Conservation (phyloP, 2,888 invertebrate genomes). For the Allygus modestus region DNA sequence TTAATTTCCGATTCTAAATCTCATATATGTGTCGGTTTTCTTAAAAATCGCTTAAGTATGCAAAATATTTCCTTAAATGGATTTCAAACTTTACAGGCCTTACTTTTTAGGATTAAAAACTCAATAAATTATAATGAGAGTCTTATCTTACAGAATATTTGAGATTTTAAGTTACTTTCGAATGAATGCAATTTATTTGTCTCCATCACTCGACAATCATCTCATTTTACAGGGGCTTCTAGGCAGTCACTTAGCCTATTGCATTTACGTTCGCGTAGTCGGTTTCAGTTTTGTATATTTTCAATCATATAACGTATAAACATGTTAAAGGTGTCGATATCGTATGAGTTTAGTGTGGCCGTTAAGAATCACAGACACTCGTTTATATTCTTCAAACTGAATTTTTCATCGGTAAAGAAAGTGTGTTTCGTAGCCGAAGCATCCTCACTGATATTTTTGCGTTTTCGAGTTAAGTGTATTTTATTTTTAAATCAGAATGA, state of each 20-base stretch:
- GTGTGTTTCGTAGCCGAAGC: background rate
- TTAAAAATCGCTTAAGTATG: too few relatives aligned
- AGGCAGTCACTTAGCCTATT: background rate
- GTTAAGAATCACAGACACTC: background rate
- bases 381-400: background rate
- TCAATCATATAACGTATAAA: constrained; percentile 18
- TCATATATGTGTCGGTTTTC: too few relatives aligned
- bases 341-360: constrained; percentile 28
- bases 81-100: too few relatives aligned
- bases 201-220: constrained; percentile 7
- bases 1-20: too few relatives aligned
- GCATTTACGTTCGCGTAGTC: constrained; percentile 37
- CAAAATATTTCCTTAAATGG: too few relatives aligned
- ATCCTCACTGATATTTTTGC: background rate
- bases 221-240: constrained; percentile 4
- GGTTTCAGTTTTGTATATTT: constrained; percentile 36
- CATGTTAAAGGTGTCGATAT: background rate
- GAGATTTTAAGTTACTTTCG: too few relatives aligned
- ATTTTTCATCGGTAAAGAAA: background rate
- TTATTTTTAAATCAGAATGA: background rate
- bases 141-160: too few relatives aligned
- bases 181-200: background rate
- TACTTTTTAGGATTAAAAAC: too few relatives aligned
- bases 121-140: too few relatives aligned
- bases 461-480: background rate